A percentile compares a stretch with the other conserved stretches of the same genome.
These are phyloP conservation scores for Chlorodrepanis virens DNA, from an alignment of 2,113 vertebrate species.

Conservation along the genomic window DNA sequence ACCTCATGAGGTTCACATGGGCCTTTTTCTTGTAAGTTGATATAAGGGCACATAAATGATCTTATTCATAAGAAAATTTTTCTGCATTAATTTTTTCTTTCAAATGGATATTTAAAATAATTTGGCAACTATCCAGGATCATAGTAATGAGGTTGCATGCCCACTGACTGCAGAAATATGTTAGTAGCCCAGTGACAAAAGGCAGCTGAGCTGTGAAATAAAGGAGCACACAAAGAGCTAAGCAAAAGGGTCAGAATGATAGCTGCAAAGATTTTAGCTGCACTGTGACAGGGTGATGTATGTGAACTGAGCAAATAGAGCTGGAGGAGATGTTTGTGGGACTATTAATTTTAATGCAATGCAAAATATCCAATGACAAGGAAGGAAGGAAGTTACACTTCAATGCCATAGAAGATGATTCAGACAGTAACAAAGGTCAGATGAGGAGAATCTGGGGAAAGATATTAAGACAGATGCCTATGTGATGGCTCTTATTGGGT, in stretches of 20 bases:
- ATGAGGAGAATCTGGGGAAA: not conserved
- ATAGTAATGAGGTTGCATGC: not conserved
- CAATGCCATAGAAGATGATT: not conserved
- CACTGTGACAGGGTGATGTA: not conserved
- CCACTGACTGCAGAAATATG: not conserved
- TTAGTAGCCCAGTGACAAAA: not conserved
- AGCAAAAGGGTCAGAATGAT: not conserved
- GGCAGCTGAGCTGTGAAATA: not conserved
- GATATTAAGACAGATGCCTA: not conserved
- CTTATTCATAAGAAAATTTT: not conserved
- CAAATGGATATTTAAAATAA: not conserved
- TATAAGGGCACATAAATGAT: not conserved
- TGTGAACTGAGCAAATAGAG: not conserved
- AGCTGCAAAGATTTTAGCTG: not conserved
- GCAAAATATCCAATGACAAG: not conserved
- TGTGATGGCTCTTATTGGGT: not conserved
- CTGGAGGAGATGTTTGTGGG: not conserved
- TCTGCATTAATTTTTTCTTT: not conserved
- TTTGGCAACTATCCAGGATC: not conserved
- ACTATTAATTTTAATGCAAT: slow-evolving; percentile 10
- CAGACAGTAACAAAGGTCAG: slow-evolving; percentile 14
- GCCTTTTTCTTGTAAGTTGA: not conserved
- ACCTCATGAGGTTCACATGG: not conserved
- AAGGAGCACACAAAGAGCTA: not conserved
- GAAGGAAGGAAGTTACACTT: slow-evolving; percentile 4